phyloP scores from a whole-genome alignment of 2,113 vertebrate species.

The Rafetus swinhoei region DNA sequence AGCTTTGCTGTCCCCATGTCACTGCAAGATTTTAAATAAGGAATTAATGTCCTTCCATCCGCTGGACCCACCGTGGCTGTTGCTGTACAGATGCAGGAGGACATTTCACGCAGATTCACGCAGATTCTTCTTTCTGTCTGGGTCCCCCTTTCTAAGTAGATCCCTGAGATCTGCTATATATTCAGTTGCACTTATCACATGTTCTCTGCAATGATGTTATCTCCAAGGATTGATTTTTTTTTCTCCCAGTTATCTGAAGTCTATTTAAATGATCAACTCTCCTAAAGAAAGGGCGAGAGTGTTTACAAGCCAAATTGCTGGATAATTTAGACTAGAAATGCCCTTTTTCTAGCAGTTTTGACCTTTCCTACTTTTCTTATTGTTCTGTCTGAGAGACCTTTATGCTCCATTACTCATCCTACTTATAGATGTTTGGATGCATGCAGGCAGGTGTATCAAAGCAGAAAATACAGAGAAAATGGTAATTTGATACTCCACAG shows the following conservation, averaged over 20 bases:
- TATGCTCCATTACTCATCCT: neutral
- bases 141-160: neutral
- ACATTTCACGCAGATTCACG: neutral
- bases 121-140: neutral
- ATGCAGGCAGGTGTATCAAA: neutral
- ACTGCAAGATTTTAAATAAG: neutral
- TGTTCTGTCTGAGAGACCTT: neutral
- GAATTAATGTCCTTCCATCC: neutral
- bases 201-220: neutral
- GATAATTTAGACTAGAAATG: neutral
- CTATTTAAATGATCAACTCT: neutral
- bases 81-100: neutral
- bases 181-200: neutral
- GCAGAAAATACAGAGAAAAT: conserved; percentile 6
- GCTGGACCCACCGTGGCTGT: neutral
- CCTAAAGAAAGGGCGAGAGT: neutral
- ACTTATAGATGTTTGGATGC: neutral
- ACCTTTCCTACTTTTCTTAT: neutral
- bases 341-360: neutral
- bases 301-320: neutral
- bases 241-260: neutral
- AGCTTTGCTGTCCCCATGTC: fast-evolving
- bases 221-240: neutral
- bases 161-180: fast-evolving
- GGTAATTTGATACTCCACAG: neutral